These are phyloP conservation scores for Arizona elegans DNA, from an alignment of 2,113 vertebrate species.

Conservation along the genomic window DNA sequence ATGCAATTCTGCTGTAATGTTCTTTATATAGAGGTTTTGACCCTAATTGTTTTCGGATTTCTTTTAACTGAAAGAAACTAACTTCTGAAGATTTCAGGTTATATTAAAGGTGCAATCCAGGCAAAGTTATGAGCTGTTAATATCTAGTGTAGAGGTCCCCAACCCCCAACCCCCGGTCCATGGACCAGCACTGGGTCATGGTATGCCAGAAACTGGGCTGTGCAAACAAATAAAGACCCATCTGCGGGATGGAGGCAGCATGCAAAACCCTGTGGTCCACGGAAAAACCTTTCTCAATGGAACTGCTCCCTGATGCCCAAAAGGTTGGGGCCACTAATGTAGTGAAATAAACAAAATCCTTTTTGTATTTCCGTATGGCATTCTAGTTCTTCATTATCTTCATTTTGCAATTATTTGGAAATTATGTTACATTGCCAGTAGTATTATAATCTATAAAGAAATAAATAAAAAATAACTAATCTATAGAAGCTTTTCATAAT, in stretches of 20 bases:
- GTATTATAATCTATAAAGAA: rapidly evolving
- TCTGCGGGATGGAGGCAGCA: too few species aligned
- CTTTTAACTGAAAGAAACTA: neutral
- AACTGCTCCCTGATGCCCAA: too few species aligned
- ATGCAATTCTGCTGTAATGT: neutral
- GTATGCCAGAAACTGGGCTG: too few species aligned
- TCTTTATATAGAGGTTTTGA: neutral
- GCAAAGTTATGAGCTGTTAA: neutral
- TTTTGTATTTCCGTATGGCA: neutral
- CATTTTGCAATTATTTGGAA: rapidly evolving
- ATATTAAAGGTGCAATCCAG: neutral
- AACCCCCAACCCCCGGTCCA: too few species aligned
- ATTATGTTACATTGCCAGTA: neutral
- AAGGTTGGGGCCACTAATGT: too few species aligned
- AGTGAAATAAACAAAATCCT: neutral
- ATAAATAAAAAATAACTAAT: neutral
- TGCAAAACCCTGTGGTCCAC: too few species aligned
- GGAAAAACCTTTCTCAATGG: too few species aligned
- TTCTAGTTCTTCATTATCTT: neutral
- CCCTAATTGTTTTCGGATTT: neutral
- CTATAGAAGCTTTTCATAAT: neutral
- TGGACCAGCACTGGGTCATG: too few species aligned
- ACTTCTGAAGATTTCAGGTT: neutral
- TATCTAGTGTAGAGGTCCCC: neutral
- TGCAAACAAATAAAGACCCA: too few species aligned